Evolutionary conservation across 2,113 vertebrate species (phyloP).

Genomic region (Riparia riparia): DNA sequence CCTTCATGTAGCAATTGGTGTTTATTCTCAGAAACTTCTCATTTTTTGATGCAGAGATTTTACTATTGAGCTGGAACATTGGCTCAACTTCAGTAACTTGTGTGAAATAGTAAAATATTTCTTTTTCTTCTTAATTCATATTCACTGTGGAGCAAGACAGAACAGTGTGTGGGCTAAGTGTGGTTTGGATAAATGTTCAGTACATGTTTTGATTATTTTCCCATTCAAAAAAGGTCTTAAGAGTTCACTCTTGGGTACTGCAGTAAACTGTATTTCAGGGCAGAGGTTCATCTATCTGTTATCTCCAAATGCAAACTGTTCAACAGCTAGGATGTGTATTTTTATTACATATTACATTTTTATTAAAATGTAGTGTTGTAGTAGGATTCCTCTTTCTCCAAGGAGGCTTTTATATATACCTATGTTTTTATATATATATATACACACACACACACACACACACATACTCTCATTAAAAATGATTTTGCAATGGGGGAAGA

Average conservation of each 20-base stretch:
- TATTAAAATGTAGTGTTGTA: neutral
- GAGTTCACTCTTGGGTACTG: neutral
- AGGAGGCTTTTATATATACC: neutral
- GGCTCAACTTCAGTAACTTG: neutral
- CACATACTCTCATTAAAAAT: neutral
- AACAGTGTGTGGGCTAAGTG: neutral
- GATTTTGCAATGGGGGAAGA: neutral
- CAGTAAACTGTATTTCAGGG: neutral
- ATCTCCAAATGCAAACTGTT: neutral
- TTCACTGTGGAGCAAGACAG: neutral
- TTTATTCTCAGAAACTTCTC: neutral
- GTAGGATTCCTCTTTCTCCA: neutral
- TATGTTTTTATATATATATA: neutral
- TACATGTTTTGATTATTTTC: neutral
- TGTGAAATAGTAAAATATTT: neutral
- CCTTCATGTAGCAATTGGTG: neutral
- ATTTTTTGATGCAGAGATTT: neutral
- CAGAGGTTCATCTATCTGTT: neutral
- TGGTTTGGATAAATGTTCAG: neutral
- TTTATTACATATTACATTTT: neutral
- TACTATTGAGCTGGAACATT: neutral
- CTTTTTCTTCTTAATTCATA: neutral
- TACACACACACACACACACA: neutral
- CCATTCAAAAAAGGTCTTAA: neutral
- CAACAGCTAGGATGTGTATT: neutral